phyloP scores from a whole-genome alignment of 2,797 vertebrate species.

The Lagocephalus sceleratus region DNA sequence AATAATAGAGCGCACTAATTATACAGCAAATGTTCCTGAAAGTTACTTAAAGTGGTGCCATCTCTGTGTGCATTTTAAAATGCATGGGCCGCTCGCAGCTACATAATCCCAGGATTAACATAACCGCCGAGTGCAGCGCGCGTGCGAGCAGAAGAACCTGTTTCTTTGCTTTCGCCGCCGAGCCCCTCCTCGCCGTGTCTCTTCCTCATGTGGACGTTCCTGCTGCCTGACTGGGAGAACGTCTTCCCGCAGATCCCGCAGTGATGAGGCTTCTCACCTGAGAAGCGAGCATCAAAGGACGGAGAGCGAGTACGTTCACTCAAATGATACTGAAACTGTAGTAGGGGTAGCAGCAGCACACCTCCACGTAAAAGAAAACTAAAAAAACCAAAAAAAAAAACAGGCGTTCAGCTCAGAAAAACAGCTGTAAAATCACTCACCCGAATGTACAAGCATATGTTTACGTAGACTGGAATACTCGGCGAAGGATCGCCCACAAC shows the following conservation, averaged over 20 bases:
- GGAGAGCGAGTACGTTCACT: neutral
- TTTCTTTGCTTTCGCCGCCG: constrained; percentile 64
- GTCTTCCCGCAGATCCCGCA: constrained; percentile 95
- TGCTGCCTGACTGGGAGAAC: constrained; percentile 97
- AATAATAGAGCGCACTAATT: constrained; percentile 31
- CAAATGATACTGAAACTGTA: too few relatives aligned
- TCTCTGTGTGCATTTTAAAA: constrained; percentile 43
- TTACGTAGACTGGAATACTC: constrained; percentile 98
- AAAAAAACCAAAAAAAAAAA: neutral
- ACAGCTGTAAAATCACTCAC: constrained; percentile 69
- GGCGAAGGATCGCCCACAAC: constrained; percentile 95
- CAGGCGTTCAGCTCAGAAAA: constrained; percentile 2
- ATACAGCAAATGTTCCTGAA: constrained; percentile 44
- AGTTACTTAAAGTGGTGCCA: constrained; percentile 33
- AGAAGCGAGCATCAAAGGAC: neutral
- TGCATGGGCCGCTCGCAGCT: constrained; percentile 37
- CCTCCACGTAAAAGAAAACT: neutral
- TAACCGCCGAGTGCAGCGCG: constrained; percentile 19
- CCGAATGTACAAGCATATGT: constrained; percentile 98
- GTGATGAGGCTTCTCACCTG: constrained; percentile 96
- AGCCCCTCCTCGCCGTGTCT: constrained; percentile 80
- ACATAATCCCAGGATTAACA: constrained; percentile 44
- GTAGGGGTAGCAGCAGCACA: neutral
- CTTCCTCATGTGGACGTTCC: constrained; percentile 96
- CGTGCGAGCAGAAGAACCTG: constrained; percentile 53